Evolutionary conservation across 2,888 invertebrate species (phyloP).

Genomic region (Hedya salicella): DNA sequence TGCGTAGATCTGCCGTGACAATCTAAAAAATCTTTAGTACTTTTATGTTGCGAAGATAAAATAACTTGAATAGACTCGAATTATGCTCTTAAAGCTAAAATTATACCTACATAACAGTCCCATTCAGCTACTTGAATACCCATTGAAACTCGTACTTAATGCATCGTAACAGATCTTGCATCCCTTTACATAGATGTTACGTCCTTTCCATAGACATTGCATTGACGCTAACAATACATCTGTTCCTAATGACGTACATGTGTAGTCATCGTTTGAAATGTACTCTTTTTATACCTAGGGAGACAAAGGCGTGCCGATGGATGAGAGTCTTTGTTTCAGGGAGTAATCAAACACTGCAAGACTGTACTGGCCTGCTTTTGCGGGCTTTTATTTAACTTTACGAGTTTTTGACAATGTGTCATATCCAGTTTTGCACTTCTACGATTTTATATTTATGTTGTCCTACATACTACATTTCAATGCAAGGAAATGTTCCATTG

Average conservation of each 20-base stretch:
- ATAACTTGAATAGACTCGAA: not conserved
- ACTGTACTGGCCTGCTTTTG: constrained; percentile 45
- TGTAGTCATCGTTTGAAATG: constrained; percentile 52
- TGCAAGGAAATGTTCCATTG: too few relatives aligned
- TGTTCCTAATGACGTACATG: constrained; percentile 36
- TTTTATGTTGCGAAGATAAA: not conserved
- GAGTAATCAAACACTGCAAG: constrained; percentile 66
- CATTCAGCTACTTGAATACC: constrained; percentile 8
- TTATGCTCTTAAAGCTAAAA: not conserved
- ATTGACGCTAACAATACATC: constrained; percentile 30
- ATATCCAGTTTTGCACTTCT: not conserved
- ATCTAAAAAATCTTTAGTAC: not conserved
- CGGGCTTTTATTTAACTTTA: constrained; percentile 28
- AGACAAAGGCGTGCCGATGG: constrained; percentile 63
- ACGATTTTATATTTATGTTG: not conserved
- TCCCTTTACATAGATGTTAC: constrained; percentile 28
- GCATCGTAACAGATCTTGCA: constrained; percentile 28
- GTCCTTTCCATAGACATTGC: constrained; percentile 16
- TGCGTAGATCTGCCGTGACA: not conserved
- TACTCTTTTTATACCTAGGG: constrained; percentile 51
- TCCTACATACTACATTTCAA: too few relatives aligned
- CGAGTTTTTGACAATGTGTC: constrained; percentile 7
- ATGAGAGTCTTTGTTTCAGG: constrained; percentile 62
- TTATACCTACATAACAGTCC: not conserved
- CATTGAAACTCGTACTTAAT: constrained; percentile 1